Evolutionary conservation across 2,113 vertebrate species (phyloP), one percentile per base, ranked within the genome.

Genomic region (Campylorhamphus procurvoides): DNA sequence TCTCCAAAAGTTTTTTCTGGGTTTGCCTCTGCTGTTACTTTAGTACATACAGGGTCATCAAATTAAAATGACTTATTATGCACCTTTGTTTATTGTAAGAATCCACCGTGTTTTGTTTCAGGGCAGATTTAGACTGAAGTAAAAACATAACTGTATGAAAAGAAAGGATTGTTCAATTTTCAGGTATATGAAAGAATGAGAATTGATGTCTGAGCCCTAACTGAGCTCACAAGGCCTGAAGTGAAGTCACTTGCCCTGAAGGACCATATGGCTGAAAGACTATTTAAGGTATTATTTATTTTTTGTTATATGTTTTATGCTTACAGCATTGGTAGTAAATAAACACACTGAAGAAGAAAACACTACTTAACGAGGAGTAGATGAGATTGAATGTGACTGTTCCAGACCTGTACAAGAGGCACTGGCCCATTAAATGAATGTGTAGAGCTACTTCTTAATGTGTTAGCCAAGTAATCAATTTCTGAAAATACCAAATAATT

Each of bases 391-490:
- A 97, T 97, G 94, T 97, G 96, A 96, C 73, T 96, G 93, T 92
- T 97, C 91, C 67, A 97, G 96, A 94, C 96, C 96, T 87, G 91
- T 97, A 97, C 89, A 96, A 97, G 93, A 98, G 86, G 93, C 98
- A 97, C 91, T 97, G 97, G 97, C 89, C 97, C 97, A 98, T 98
- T 98, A 98, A 98, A 98, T 98, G 96, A 98, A 98, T 97, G 96
- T 97, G 96, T 94, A 95, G 82, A 95, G 95, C 85, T 97, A 94
- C 96, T 97, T 97, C 97, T 97, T 97, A 97, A 97, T 97, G 96
- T 85, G 96, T 96, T 97, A 93, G 79, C 81, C 75, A 89, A 97
- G 96, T 97, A 98, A 98, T 98, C 97, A 97, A 97, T 98, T 98
- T 97, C 95, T 97, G 97, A 98, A 98, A 98, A 98, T 97, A 97